Conservation (phyloP, 2,113 vertebrate species). For the Setophaga coronata region DNA sequence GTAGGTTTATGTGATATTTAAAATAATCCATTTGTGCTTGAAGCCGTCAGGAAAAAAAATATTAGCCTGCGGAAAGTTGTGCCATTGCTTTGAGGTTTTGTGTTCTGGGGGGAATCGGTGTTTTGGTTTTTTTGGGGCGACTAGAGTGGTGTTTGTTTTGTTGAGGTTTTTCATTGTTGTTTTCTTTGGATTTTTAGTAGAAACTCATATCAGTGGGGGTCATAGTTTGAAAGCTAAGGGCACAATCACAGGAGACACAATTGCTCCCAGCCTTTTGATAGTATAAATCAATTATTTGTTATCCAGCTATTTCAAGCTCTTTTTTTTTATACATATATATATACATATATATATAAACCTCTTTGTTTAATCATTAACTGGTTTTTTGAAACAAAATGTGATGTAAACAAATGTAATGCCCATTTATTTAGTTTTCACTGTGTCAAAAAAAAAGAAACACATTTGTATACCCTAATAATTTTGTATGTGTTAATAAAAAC, state of each 20-base stretch:
- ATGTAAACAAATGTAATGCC: constrained; percentile 59
- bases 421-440: constrained; percentile 58
- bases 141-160: neutral
- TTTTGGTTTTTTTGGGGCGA: neutral
- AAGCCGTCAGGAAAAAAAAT: constrained; percentile 24
- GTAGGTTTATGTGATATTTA: constrained; percentile 58
- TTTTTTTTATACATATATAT: neutral
- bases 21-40: constrained; percentile 33
- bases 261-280: constrained; percentile 23
- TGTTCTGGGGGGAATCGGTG: neutral
- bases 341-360: neutral
- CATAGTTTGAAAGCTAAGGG: constrained; percentile 27
- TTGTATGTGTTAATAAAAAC: constrained; percentile 83
- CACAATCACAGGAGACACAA: neutral
- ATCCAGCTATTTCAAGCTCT: constrained; percentile 57
- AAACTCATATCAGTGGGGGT: neutral
- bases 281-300: constrained; percentile 38
- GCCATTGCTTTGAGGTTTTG: constrained; percentile 19
- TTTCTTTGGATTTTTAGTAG: neutral
- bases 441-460: constrained; percentile 57
- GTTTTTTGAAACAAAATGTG: constrained; percentile 56
- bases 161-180: neutral
- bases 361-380: constrained; percentile 53
- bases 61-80: neutral
- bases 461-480: constrained; percentile 77